Base-by-base conservation (phyloP, 92 coral and sea anemone genomes). In the Muricea muricata region DNA sequence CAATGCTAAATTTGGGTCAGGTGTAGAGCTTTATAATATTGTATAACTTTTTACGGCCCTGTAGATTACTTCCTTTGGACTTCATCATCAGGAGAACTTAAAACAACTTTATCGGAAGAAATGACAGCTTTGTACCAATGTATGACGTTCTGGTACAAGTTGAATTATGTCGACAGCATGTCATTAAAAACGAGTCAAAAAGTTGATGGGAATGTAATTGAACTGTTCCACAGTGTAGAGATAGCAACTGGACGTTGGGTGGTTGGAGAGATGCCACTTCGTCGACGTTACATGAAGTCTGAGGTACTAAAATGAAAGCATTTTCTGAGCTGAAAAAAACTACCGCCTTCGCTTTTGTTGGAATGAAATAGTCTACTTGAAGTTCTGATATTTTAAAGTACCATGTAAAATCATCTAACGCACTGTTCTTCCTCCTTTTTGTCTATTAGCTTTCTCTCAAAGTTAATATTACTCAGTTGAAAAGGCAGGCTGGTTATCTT, bases 121-220 rank as follows among this genome's bases (percentile, higher is more conserved):
- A 3, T 68, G 50, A 41, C 75, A 0, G 46, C 12, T 1, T 12
- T 6, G 1, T 68, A 33, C 18, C 75, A 68, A 30, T 68, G 75
- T n/a, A 68, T 68, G 75, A 33, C 75, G 18, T 68, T 68, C 46
- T 68, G 42, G 75, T 68, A 68, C 18, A 68, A 68, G 46, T 29
- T 12, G 5, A 33, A 4, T 0, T 10, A 37, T 8, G 15, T 20
- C 46, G 10, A 1, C 13, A 50, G 75, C 18, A 33, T 68, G 75
- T 6, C 26, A 25, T 33, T 68, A 24, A 21, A 29, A 33, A 12
- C 75, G 14, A 29, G 7, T 2, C 75, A 68, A 33, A 10, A 1
- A 1, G 3, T 33, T 33, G 75, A 68, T 33, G 37, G 75, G 46
- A 68, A 41, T 6, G 9, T 2, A 30, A 20, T 68, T 33, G 28